Evolutionary conservation across 2,888 invertebrate species (phyloP), one percentile per base, ranked within the genome.

Genomic region (Leptura quadrifasciata): DNA sequence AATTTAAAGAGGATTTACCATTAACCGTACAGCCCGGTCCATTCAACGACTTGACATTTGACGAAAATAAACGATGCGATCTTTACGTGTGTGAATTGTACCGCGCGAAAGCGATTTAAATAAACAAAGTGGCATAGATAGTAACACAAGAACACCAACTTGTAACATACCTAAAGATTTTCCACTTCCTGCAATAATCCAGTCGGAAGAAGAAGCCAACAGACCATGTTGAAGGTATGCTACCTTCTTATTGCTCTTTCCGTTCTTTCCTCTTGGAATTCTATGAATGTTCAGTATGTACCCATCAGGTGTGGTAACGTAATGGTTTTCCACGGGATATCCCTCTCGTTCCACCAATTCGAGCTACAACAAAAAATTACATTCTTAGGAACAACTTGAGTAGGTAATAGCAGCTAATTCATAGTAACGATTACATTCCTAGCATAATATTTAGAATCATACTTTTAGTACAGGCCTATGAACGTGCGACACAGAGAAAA

Each of bases 201-300:
- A 93, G 81, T 91, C 90, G 1, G 91, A 88, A 0, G 92, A 90
- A 24, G 91, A 90, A 17, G 88, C 88, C 6, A 92, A 81, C 0
- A 93, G 83, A 0, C 93, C 93, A 83, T 92, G 92, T 83, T 90
- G 90, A 67, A 92, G 82, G 75, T 90, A 90, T 79, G 86, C 90
- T n/a, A 85, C 90, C 80, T 80, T 85, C 27, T 79, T 82, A n/a
- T 84, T 79, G 1, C 63, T 81, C 58, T 79, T 79, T 9, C 83
- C 83, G 21, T 63, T 80, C 76, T 74, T 76, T 20, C 91, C 91
- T 79, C 87, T 81, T 1, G 91, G 91, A 75, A 93, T 92, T 64
- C 93, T 87, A 79, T 92, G 92, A 54, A 93, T 73, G 55, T 88
- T 88, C 27, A 93, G 85, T 55, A 92, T 88, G 84, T 91, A 93